Evolutionary conservation across 2,888 invertebrate species (phyloP), one percentile per base, ranked within the genome.

Genomic region (Serrognathus titanus): DNA sequence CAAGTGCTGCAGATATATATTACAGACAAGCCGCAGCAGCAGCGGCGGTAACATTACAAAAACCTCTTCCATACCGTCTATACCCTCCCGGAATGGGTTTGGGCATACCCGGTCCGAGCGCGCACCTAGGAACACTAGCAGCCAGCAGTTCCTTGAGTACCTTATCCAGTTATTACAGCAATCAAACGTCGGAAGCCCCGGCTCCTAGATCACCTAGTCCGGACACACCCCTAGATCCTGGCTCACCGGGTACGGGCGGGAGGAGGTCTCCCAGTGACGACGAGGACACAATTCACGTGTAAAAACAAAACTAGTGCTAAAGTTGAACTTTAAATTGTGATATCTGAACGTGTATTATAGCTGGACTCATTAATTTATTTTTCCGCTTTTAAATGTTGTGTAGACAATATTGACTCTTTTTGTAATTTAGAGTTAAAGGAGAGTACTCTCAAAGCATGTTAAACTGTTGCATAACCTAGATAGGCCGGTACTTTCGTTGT

Each of bases 11-110:
- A 9, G 92, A 92, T 71, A 80, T 92, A 46, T 92, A 92, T 75
- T 93, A 92, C 78, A 82, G 91, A 13, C 92, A 92, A 70, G 89
- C 90, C 1, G 89, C 89, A 1, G 90, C 86, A 0, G 85, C 89
- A 3, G 86, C 86, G 0, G 82, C 81, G 3, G 82, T 81, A 51
- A 89, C 89, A 57, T 80, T 94, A 67, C 94, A 94, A 77, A 94
- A 94, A 77, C 94, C 94, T 2, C 81, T 94, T 73, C 92, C 94
- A 63, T 92, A 92, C 79, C 81, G 88, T 75, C 71, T 79, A 49
- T 85, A 59, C 35, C 59, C 56, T 61, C 83, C 73, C 63, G 84
- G 79, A 13, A 72, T 83, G 24, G 82, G 83, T 16, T 78, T 85
- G 66, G 86, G 86, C 46, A 77, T 87, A 53, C 85, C 87, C 3